A percentile compares a stretch with the other conserved stretches of the same genome.
phyloP scores from a whole-genome alignment of 2,113 vertebrate genomes.

The Gambusia affinis region DNA sequence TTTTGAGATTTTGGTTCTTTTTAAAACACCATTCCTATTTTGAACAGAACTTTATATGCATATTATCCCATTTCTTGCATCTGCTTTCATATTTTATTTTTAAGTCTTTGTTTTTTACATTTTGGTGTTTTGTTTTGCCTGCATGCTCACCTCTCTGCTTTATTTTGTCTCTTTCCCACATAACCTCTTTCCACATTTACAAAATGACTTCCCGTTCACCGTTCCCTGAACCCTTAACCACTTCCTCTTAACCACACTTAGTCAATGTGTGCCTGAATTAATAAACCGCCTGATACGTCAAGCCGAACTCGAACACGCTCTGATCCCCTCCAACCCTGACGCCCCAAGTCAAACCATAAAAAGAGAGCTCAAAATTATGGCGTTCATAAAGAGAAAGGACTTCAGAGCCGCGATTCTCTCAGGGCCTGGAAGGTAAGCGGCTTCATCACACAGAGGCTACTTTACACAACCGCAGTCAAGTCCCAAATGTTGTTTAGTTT shows the following conservation, averaged over 20 bases:
- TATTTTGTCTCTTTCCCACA: slow-evolving; percentile 25
- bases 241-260: slow-evolving; percentile 57
- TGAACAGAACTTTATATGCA: background rate
- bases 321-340: slow-evolving; percentile 80
- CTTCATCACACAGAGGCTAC: background rate
- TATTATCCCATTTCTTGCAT: background rate
- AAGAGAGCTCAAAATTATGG: slow-evolving; percentile 89
- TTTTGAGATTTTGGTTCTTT: background rate
- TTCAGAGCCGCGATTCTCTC: slow-evolving; percentile 83
- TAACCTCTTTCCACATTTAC: slow-evolving; percentile 14
- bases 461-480: background rate
- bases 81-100: background rate
- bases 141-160: background rate
- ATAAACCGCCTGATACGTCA: slow-evolving; percentile 85
- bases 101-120: background rate
- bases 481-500: background rate
- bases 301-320: slow-evolving; percentile 79
- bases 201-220: background rate
- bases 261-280: slow-evolving; percentile 84
- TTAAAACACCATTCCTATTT: background rate
- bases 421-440: slow-evolving; percentile 87
- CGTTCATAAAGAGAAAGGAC: slow-evolving; percentile 94
- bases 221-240: background rate
- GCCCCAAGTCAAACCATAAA: slow-evolving; percentile 79
- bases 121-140: background rate